Evolutionary conservation across 2,113 vertebrate species (phyloP), one percentile per base, ranked within the genome.

Genomic region (Etheostoma spectabile): DNA sequence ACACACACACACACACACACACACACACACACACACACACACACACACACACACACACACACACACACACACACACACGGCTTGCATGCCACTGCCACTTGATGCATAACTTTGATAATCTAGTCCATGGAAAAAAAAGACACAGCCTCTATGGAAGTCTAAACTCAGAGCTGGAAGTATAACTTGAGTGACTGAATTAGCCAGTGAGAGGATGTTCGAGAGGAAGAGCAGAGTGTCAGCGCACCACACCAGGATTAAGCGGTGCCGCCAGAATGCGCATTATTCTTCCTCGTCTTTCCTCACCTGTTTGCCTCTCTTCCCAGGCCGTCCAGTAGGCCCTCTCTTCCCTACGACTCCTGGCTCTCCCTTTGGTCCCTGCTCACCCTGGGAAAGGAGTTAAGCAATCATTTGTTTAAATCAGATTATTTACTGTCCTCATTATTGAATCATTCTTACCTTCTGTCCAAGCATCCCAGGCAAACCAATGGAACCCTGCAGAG

Each of bases 231-330:
- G 30, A 18, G 55, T 30, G 48, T 52, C n/a, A 66, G 21, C 10
- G 11, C 38, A 19, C 24, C 4, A 57, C 51, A 35, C 42, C 4
- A 38, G 21, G 15, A 48, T 55, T 57, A 59, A 59, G 16, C 27
- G 38, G 74, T 38, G 48, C 56, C 15, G 49, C 27, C 21, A 68
- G n/a, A 21, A 56, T 60, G 69, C 45, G 77, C 60, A 51, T 46
- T 13, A 33, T 27, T 48, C 22, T 30, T 56, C 24, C 3, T 45
- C 4, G n/a, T 45, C 19, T 61, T 24, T 45, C 24, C 21, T 62
- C 53, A 94, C 93, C 91, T 94, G 92, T 85, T 94, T 94, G 62
- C 93, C 93, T 82, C 93, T 90, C 55, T 94, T 94, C 22, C 93
- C 93, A 0, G 93, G 91, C 18, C 93, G 88, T 7, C 93, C 93